Conservation (phyloP, 2,888 invertebrate genomes). For the Empis livida region DNA sequence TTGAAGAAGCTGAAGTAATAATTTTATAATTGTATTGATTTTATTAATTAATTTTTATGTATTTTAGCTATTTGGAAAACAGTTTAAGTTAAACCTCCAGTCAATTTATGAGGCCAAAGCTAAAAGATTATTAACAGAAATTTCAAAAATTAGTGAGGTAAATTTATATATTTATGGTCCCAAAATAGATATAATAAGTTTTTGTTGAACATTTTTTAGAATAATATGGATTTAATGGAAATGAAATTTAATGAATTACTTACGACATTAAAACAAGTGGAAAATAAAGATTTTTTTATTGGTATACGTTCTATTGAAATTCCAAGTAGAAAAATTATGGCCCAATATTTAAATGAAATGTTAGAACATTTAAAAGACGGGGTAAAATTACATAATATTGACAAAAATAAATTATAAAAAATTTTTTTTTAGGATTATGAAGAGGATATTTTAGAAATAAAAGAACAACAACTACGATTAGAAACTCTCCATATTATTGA, state of each 20-base stretch:
- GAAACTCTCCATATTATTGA: conserved; percentile 33
- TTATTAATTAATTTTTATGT: neutral
- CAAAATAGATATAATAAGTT: too few species aligned
- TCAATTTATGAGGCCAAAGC: conserved; percentile 33
- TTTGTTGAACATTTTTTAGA: conserved; percentile 10
- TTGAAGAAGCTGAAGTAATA: conserved; percentile 33
- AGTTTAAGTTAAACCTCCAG: conserved; percentile 31
- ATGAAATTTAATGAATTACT: conserved; percentile 22
- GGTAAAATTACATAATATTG: conserved; percentile 14
- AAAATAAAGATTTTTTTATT: conserved; percentile 27
- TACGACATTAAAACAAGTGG: conserved; percentile 21
- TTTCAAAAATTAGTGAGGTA: conserved; percentile 20
- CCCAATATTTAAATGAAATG: conserved; percentile 25
- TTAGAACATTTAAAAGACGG: conserved; percentile 26
- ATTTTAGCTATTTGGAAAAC: conserved; percentile 27
- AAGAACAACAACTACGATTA: conserved; percentile 30
- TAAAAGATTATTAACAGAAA: conserved; percentile 23
- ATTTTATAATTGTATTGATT: neutral
- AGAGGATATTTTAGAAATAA: conserved; percentile 26
- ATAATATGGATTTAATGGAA: conserved; percentile 15
- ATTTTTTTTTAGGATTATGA: conserved; percentile 15
- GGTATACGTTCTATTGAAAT: conserved; percentile 26
- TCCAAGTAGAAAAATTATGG: conserved; percentile 23
- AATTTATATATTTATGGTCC: conserved; percentile 6
- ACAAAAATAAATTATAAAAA: too few species aligned